Evolutionary conservation across 2,888 invertebrate genomes (phyloP).

Genomic region (Myathropa florea): DNA sequence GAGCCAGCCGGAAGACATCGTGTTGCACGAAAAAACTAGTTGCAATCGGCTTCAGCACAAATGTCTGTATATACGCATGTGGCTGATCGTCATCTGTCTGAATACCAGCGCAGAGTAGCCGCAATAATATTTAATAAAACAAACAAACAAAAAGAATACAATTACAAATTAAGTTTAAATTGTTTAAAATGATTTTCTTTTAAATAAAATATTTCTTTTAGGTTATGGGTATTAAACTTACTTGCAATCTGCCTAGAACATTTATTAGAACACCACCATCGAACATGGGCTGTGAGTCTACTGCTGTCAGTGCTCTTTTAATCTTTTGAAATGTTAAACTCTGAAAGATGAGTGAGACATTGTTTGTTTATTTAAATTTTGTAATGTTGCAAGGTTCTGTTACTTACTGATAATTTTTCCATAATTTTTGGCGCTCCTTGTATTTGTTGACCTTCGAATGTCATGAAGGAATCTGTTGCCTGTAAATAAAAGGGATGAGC

Average conservation of each 20-base stretch:
- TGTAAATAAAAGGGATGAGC: slow-evolving; percentile 79
- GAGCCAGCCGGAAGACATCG: slow-evolving; percentile 95
- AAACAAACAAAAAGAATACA: slow-evolving; percentile 56
- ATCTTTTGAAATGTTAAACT: slow-evolving; percentile 96
- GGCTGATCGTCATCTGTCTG: slow-evolving; percentile 98
- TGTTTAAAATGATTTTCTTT: slow-evolving; percentile 14
- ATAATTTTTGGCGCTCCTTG: slow-evolving; percentile 96
- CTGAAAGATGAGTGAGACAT: slow-evolving; percentile 82
- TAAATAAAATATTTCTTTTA: too few species aligned
- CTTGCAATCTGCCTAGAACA: slow-evolving; percentile 98
- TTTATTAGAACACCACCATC: slow-evolving; percentile 98
- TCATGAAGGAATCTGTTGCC: slow-evolving; percentile 96
- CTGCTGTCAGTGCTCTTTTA: slow-evolving; percentile 93
- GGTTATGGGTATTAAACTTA: slow-evolving; percentile 81
- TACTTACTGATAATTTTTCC: slow-evolving; percentile 94
- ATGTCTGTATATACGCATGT: slow-evolving; percentile 96
- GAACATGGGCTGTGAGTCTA: slow-evolving; percentile 98
- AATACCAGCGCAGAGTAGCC: slow-evolving; percentile 34
- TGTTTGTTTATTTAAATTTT: background rate
- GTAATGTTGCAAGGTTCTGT: slow-evolving; percentile 67
- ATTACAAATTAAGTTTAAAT: slow-evolving; percentile 29
- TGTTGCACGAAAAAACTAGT: slow-evolving; percentile 96
- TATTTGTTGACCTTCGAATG: slow-evolving; percentile 96
- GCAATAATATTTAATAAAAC: slow-evolving; percentile 26
- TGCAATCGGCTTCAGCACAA: slow-evolving; percentile 94